Conservation (phyloP, 2,888 invertebrate species). For the Xanthorhoe designata region DNA sequence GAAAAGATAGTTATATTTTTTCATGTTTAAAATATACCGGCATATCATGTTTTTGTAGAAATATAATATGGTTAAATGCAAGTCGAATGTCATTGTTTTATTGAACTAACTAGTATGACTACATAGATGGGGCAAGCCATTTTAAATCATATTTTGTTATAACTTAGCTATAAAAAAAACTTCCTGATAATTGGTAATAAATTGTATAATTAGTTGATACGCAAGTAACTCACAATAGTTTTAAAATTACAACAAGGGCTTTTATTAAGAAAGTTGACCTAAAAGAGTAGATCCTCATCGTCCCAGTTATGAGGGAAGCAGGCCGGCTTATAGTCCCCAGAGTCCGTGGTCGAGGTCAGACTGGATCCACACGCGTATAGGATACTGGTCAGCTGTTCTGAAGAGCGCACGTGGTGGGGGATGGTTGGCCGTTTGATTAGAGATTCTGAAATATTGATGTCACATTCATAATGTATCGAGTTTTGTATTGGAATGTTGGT, state of each 20-base stretch:
- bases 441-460: constrained; percentile 22
- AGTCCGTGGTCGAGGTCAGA: constrained; percentile 55
- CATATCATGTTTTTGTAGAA: constrained; percentile 82
- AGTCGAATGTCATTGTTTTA: constrained; percentile 42
- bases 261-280: constrained; percentile 34
- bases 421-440: constrained; percentile 28
- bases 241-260: too few relatives aligned
- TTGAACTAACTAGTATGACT: too few relatives aligned
- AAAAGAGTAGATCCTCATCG: constrained; percentile 78
- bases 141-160: neutral
- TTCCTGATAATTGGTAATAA: too few relatives aligned
- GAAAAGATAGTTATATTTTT: constrained; percentile 63
- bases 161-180: neutral
- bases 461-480: too few relatives aligned
- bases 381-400: constrained; percentile 57
- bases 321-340: constrained; percentile 63
- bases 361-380: constrained; percentile 51
- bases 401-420: constrained; percentile 47
- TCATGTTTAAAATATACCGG: constrained; percentile 60
- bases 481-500: neutral
- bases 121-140: too few relatives aligned
- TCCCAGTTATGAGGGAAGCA: constrained; percentile 75
- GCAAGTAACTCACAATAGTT: too few relatives aligned
- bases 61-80: constrained; percentile 72
- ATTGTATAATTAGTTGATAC: too few relatives aligned